These are phyloP conservation scores for Melangyna quadrimaculata DNA, from an alignment of 2,888 invertebrate species.

Conservation along the genomic window DNA sequence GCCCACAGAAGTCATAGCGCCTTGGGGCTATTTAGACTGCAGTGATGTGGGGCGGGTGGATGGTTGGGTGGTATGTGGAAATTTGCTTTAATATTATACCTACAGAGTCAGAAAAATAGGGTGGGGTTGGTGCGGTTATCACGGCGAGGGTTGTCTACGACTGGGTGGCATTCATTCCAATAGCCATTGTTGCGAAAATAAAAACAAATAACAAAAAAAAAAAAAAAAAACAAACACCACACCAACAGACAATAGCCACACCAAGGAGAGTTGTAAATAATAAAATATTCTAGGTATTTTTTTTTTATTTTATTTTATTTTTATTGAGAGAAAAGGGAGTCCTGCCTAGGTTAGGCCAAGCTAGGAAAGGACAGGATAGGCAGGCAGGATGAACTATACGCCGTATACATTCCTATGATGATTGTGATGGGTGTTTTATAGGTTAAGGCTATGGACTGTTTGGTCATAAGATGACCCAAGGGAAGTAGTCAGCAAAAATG, in stretches of 20 bases:
- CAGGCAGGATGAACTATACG: background rate
- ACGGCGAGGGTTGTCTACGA: conserved; percentile 28
- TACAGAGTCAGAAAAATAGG: background rate
- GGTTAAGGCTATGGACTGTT: conserved; percentile 47
- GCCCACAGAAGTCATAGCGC: conserved; percentile 46
- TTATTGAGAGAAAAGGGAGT: conserved; percentile 14
- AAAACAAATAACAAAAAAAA: background rate
- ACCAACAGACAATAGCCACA: conserved; percentile 30
- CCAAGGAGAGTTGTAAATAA: conserved; percentile 60
- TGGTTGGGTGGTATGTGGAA: conserved; percentile 10
- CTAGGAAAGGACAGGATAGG: background rate
- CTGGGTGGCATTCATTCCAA: conserved; percentile 30
- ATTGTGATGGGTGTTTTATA: conserved; percentile 38
- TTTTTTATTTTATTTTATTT: conserved; percentile 12
- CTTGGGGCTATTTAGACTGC: conserved; percentile 55
- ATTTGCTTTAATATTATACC: conserved; percentile 45
- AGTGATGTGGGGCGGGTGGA: background rate
- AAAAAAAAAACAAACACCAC: conserved; percentile 5
- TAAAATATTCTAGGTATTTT: conserved; percentile 45
- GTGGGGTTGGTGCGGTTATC: conserved; percentile 7
- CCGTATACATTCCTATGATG: conserved; percentile 2
- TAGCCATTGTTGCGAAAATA: conserved; percentile 36
- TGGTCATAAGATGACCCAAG: conserved; percentile 63
- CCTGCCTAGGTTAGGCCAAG: background rate
- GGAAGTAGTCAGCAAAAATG: conserved; percentile 60